Percentiles rank a stretch among this genome's conserved stretches.
Evolutionary conservation across 1,140 invertebrate genomes (phyloP).

Genomic region (Pararge aegeria): DNA sequence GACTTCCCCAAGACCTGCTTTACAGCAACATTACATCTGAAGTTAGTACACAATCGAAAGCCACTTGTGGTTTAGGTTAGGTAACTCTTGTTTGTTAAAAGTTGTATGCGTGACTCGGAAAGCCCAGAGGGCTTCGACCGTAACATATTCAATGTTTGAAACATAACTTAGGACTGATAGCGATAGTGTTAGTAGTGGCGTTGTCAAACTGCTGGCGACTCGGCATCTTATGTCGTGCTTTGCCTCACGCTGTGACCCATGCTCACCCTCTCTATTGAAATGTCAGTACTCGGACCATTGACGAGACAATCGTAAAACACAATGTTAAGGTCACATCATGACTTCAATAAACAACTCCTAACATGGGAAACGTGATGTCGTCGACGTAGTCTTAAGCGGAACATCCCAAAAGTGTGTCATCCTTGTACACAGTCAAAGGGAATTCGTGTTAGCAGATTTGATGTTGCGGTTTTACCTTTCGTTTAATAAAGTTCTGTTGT

Average conservation of each 20-base stretch:
- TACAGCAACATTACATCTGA: no score
- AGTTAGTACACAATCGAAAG: not conserved
- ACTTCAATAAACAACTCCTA: constrained; percentile 77
- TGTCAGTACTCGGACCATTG: constrained; percentile 70
- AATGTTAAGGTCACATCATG: constrained; percentile 79
- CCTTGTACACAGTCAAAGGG: constrained; percentile 49
- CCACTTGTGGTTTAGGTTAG: not conserved
- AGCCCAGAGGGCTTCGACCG: not conserved
- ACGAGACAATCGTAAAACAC: constrained; percentile 78
- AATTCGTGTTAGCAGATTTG: constrained; percentile 45
- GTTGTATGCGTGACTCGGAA: not conserved
- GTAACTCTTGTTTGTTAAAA: not conserved
- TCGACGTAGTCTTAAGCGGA: constrained; percentile 52
- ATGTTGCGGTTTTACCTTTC: constrained; percentile 20
- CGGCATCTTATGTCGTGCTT: constrained; percentile 56
- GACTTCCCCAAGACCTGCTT: no score
- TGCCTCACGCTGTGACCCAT: constrained; percentile 63
- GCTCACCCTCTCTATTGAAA: constrained; percentile 76
- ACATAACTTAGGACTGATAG: constrained; percentile 16
- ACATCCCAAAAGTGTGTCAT: constrained; percentile 68
- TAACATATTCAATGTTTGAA: constrained; percentile 5
- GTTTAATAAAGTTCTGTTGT: constrained; percentile 16
- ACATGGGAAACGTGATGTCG: constrained; percentile 75
- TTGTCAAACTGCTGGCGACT: constrained; percentile 36
- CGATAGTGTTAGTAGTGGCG: constrained; percentile 25